phyloP scores from a whole-genome alignment of 2,113 vertebrate species.

The Martes martes region DNA sequence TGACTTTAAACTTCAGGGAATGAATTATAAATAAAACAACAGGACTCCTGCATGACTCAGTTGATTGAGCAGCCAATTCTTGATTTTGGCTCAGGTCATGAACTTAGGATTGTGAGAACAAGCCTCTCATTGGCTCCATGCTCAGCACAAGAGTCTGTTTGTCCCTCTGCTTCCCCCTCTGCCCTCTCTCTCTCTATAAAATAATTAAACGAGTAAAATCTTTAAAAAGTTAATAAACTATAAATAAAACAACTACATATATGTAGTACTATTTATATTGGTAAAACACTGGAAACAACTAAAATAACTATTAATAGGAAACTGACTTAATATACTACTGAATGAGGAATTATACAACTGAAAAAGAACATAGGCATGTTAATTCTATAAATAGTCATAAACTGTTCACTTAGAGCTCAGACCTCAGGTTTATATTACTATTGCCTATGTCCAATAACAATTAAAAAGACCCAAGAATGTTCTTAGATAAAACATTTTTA shows the following conservation, averaged over 20 bases:
- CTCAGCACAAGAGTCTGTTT: background rate
- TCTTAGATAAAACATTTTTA: background rate
- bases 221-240: background rate
- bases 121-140: background rate
- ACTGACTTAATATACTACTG: background rate
- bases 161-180: background rate
- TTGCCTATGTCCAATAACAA: background rate
- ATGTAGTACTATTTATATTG: background rate
- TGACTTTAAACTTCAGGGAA: background rate
- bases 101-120: background rate
- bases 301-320: background rate
- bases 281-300: background rate
- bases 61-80: background rate
- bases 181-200: background rate
- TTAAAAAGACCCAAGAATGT: background rate
- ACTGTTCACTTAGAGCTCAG: background rate
- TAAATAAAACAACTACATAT: background rate
- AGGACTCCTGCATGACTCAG: background rate
- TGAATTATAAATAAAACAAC: background rate
- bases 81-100: background rate
- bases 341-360: background rate
- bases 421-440: background rate
- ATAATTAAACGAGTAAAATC: background rate
- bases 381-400: background rate
- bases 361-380: background rate